Evolutionary conservation across 2,797 vertebrate genomes (phyloP).

Genomic region (Squalus acanthias): DNA sequence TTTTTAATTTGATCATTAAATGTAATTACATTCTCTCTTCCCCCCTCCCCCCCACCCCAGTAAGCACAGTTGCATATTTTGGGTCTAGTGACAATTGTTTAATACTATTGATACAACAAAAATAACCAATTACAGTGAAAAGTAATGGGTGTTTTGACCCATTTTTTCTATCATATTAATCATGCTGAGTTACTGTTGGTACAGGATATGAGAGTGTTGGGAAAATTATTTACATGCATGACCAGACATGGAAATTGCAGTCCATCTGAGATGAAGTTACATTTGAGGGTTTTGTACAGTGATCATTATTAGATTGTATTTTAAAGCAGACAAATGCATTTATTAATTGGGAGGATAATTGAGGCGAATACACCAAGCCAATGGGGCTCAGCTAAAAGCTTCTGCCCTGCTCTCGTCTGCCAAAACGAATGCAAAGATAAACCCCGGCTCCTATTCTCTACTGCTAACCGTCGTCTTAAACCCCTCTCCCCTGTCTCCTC

Average conservation of each 20-base stretch:
- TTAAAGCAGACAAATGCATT: background rate
- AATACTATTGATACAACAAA: background rate
- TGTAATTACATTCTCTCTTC: no score
- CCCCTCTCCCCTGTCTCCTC: no score
- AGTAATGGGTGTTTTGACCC: background rate
- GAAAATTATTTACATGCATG: background rate
- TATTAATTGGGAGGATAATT: background rate
- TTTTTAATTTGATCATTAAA: background rate
- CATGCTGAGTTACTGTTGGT: background rate
- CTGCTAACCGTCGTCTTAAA: no score
- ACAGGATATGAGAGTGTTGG: background rate
- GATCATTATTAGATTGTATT: background rate
- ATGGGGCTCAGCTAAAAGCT: background rate
- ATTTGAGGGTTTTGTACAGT: background rate
- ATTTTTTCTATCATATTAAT: background rate
- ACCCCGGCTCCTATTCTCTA: no score
- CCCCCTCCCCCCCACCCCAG: background rate
- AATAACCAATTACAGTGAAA: background rate
- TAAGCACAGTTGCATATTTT: background rate
- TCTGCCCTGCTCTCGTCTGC: background rate
- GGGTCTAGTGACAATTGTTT: background rate
- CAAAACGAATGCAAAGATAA: no score
- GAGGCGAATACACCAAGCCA: background rate
- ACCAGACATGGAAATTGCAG: no score
- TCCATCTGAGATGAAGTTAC: background rate